These are phyloP conservation scores for Lasioglossum villosulum DNA, from an alignment of 2,888 invertebrate species.

Conservation along the genomic window DNA sequence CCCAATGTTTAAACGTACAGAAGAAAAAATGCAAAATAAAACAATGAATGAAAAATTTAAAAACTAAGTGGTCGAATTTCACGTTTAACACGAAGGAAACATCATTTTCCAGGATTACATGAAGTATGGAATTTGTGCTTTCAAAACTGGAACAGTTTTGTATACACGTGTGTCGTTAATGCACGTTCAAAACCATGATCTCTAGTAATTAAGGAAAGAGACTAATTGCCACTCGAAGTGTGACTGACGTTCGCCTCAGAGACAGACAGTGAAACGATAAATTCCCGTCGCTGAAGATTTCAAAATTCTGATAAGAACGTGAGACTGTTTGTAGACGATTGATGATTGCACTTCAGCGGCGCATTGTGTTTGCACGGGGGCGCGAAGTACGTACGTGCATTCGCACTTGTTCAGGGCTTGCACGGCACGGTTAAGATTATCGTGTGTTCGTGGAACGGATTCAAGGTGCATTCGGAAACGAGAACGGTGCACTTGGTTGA, in stretches of 20 bases:
- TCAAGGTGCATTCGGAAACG: conserved; percentile 11
- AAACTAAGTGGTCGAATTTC: too few relatives aligned
- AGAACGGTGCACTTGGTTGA: conserved; percentile 21
- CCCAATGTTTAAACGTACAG: too few relatives aligned
- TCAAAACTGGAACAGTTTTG: too few relatives aligned
- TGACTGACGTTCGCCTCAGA: background rate
- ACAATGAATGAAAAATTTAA: too few relatives aligned
- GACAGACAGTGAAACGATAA: background rate
- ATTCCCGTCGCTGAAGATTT: background rate
- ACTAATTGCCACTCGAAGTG: background rate
- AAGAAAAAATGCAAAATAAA: too few relatives aligned
- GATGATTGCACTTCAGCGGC: background rate
- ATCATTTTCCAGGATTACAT: too few relatives aligned
- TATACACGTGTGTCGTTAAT: too few relatives aligned
- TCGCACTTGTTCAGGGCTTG: background rate
- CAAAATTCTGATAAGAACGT: background rate
- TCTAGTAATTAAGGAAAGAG: background rate
- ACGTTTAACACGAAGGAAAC: too few relatives aligned
- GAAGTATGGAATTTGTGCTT: too few relatives aligned
- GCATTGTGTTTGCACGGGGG: background rate
- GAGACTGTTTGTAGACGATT: background rate
- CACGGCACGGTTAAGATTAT: background rate
- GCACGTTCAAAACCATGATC: too few relatives aligned
- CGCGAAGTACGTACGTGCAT: background rate
- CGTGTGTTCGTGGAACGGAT: background rate